Percentiles rank a stretch among this genome's conserved stretches.
These are phyloP conservation scores for Atlantisia rogersi DNA, from an alignment of 2,113 vertebrate species.

Conservation along the genomic window DNA sequence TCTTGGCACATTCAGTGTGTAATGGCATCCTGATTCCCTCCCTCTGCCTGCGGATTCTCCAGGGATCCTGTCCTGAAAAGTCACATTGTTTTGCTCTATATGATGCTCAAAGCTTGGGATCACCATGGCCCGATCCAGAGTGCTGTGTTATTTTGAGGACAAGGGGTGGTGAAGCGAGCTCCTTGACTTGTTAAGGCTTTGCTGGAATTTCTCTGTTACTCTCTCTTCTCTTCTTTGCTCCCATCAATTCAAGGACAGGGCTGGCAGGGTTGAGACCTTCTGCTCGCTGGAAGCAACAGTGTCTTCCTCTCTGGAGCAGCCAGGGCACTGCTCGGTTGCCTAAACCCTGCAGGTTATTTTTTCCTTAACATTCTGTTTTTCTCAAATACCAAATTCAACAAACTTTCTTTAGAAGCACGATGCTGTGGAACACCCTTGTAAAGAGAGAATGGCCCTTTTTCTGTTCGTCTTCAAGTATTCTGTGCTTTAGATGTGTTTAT, in stretches of 20 bases:
- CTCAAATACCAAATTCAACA: background rate
- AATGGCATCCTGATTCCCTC: background rate
- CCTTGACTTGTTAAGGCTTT: background rate
- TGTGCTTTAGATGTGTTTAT: background rate
- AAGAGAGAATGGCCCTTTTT: background rate
- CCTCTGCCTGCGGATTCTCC: background rate
- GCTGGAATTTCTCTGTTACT: background rate
- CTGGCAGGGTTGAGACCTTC: background rate
- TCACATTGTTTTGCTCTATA: background rate
- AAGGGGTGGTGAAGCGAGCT: background rate
- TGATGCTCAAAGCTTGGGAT: background rate
- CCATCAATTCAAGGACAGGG: background rate
- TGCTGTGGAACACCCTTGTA: background rate
- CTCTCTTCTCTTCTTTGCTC: background rate
- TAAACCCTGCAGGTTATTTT: no score
- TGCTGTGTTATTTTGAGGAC: background rate
- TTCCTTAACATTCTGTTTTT: background rate
- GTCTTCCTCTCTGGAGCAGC: background rate
- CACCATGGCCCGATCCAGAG: accelerated
- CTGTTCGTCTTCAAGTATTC: background rate
- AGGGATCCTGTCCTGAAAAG: background rate
- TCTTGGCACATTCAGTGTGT: accelerated
- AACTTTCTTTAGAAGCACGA: background rate
- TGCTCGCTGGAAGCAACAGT: background rate
- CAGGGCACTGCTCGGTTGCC: background rate